phyloP scores from a whole-genome alignment of 2,113 vertebrate species.

The mouse (Mus musculus) region GRCm39 chr11:86409501-86410000 shows the following conservation, averaged over 20 bases:
- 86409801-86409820: constrained; percentile 23
- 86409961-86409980: constrained; percentile 55
- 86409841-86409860: neutral
- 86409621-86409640: constrained; percentile 54
- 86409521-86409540: constrained; percentile 30
- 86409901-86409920: constrained; percentile 41
- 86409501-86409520: constrained; percentile 29
- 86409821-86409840: constrained; percentile 5
- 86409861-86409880: neutral
- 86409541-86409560: constrained; percentile 50
- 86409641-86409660: constrained; percentile 28
- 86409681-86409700: constrained; percentile 50
- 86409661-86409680: constrained; percentile 54
- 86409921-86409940: constrained; percentile 44
- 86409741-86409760: constrained; percentile 14
- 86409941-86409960: constrained; percentile 11
- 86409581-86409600: constrained; percentile 45
- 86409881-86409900: neutral
- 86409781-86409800: neutral
- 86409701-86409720: constrained; percentile 54
- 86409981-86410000: neutral
- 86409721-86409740: constrained; percentile 25
- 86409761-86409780: neutral
- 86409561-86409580: neutral
- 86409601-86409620: constrained; percentile 47